Conservation (phyloP, 2,888 invertebrate genomes). For the Diarsia rubi region DNA sequence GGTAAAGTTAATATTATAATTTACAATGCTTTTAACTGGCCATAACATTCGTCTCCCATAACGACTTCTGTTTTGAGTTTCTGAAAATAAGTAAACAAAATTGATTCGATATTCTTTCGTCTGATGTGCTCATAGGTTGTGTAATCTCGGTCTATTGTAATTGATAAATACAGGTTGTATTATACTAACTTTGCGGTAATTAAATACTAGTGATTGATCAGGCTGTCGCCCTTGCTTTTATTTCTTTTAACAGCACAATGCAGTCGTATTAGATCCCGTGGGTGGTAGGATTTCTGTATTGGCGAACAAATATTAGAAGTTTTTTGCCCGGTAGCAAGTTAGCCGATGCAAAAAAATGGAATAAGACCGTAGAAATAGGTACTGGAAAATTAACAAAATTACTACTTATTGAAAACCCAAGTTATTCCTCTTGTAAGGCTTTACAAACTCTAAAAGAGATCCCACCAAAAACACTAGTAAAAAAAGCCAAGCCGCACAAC, state of each 20-base stretch:
- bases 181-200: conserved; percentile 15
- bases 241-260: conserved; percentile 2
- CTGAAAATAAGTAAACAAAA: conserved; percentile 54
- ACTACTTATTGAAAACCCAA: neutral
- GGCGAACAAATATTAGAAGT: neutral
- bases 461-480: no score
- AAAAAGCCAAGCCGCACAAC: no score
- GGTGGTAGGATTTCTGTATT: neutral
- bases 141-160: conserved; percentile 10
- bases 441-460: no score
- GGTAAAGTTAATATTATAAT: conserved; percentile 69
- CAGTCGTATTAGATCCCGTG: conserved; percentile 9
- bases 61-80: conserved; percentile 63
- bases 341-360: neutral
- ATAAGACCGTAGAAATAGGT: neutral
- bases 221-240: conserved; percentile 5
- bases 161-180: no score
- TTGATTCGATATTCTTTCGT: conserved; percentile 27
- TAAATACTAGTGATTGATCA: conserved; percentile 2
- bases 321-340: neutral
- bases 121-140: conserved; percentile 15
- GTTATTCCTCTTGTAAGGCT: neutral
- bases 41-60: conserved; percentile 67
- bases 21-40: conserved; percentile 67
- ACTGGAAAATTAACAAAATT: neutral